These are phyloP conservation scores for Reticulitermes lucifugus DNA, from an alignment of 2,888 invertebrate genomes.

Conservation along the genomic window DNA sequence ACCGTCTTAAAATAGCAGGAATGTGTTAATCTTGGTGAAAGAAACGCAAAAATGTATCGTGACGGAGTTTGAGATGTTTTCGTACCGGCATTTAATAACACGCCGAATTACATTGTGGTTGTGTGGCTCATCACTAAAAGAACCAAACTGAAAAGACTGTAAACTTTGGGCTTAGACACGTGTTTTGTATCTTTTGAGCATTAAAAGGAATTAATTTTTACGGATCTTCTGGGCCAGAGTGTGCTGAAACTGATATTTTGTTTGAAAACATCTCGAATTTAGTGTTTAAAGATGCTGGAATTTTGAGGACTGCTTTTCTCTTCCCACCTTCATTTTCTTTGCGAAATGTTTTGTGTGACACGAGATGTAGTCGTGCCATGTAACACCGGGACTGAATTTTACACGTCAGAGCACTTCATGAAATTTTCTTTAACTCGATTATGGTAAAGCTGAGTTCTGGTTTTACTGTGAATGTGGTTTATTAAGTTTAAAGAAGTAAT, in stretches of 20 bases:
- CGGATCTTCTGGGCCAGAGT: not conserved
- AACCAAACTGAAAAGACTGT: no score
- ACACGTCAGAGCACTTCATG: no score
- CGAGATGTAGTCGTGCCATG: no score
- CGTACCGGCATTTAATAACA: not conserved
- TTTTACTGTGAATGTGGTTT: no score
- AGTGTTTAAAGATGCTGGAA: no score
- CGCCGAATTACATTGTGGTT: not conserved
- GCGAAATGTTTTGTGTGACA: no score
- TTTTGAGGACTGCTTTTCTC: not conserved
- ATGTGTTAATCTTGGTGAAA: not conserved
- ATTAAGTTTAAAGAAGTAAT: no score
- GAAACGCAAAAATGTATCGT: not conserved
- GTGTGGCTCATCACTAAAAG: not conserved
- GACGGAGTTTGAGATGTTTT: not conserved
- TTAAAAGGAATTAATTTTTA: not conserved
- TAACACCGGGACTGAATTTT: no score
- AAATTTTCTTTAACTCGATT: no score
- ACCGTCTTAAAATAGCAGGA: not conserved
- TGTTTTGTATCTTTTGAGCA: not conserved
- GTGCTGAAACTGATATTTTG: not conserved
- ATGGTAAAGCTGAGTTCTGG: no score
- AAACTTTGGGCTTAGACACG: not conserved
- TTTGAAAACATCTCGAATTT: not conserved
- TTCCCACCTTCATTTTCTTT: not conserved